These are phyloP conservation scores for Isurus oxyrinchus DNA, from an alignment of 2,113 vertebrate genomes.

Conservation along the genomic window DNA sequence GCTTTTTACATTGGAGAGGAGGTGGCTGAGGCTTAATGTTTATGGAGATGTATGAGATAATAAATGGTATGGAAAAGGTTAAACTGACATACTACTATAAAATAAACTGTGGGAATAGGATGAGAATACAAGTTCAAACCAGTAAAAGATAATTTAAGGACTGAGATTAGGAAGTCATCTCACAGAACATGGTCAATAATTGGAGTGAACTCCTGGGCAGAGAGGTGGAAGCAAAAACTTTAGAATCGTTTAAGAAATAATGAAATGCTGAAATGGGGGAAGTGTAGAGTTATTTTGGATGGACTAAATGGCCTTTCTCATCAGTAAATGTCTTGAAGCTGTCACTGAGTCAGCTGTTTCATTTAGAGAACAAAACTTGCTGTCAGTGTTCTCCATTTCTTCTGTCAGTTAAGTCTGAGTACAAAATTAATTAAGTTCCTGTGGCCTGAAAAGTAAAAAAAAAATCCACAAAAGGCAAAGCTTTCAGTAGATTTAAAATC, in stretches of 20 bases:
- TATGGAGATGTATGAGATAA: not conserved
- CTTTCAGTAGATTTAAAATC: not conserved
- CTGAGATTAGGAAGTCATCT: not conserved
- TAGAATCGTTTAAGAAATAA: not conserved
- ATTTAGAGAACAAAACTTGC: not conserved
- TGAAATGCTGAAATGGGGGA: too few species aligned
- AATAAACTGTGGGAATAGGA: not conserved
- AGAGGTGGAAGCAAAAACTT: not conserved
- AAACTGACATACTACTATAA: not conserved
- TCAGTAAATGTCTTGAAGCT: not conserved
- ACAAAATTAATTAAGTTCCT: not conserved
- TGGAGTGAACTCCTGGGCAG: not conserved
- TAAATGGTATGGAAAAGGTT: not conserved
- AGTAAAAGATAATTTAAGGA: not conserved
- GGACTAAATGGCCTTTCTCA: not conserved
- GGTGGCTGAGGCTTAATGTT: not conserved
- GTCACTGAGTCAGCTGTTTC: not conserved
- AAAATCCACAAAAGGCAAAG: not conserved
- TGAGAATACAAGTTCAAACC: not conserved
- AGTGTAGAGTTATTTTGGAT: not conserved
- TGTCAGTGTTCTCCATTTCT: not conserved
- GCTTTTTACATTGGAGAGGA: too few species aligned
- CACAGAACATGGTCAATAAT: not conserved
- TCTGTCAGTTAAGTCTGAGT: not conserved
- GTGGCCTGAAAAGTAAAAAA: not conserved